Conservation (phyloP, 2,888 invertebrate genomes). For the Carcina quercana region DNA sequence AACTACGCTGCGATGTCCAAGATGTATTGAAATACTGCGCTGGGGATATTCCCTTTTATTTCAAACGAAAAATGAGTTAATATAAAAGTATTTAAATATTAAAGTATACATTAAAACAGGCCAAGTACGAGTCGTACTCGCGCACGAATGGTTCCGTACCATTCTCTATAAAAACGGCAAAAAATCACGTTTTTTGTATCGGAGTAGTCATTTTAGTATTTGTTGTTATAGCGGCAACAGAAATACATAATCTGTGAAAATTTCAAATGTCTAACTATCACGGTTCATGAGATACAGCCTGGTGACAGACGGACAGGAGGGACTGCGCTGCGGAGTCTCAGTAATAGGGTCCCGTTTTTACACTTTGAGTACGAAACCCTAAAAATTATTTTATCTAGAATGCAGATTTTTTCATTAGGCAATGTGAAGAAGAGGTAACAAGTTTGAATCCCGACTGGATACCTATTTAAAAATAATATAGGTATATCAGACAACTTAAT, state of each 20-base stretch:
- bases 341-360: background rate
- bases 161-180: background rate
- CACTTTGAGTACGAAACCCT: background rate
- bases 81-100: background rate
- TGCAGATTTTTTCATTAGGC: background rate
- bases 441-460: no score
- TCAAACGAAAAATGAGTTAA: no score
- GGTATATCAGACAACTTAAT: no score
- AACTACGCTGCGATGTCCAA: no score
- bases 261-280: no score
- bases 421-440: background rate
- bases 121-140: background rate
- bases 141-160: background rate
- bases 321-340: background rate
- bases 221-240: background rate
- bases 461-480: no score
- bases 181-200: background rate
- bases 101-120: background rate
- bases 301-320: background rate
- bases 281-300: background rate
- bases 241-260: no score
- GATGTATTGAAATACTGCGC: no score
- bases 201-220: background rate
- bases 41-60: no score
- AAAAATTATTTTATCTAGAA: background rate